Evolutionary conservation across 1,140 invertebrate genomes (phyloP).

Genomic region (Nautilus pompilius): DNA sequence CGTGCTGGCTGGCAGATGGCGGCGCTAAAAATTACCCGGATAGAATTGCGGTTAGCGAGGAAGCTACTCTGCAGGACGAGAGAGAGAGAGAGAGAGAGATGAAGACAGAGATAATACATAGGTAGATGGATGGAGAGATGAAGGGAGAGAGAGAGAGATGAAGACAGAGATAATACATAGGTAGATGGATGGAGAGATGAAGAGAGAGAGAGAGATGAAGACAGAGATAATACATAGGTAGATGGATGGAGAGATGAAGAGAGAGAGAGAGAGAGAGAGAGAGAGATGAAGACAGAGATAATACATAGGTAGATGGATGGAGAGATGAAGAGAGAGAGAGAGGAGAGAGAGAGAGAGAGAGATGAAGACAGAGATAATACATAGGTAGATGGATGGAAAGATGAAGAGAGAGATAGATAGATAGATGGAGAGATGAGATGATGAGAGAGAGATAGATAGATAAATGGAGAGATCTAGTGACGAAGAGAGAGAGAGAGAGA

Average conservation of each 20-base stretch:
- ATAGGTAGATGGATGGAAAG: neutral
- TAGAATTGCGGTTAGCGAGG: too few species aligned
- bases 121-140: slow-evolving; percentile 2
- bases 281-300: neutral
- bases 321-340: neutral
- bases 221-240: neutral
- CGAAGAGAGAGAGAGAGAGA: neutral
- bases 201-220: slow-evolving; percentile 8
- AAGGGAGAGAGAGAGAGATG: slow-evolving; percentile 7
- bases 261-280: neutral
- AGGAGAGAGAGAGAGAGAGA: slow-evolving; percentile 6
- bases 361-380: neutral
- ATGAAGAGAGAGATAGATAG: neutral
- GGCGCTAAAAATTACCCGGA: too few species aligned
- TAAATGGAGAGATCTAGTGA: neutral
- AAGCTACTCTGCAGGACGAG: too few species aligned
- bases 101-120: too few species aligned
- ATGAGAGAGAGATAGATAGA: neutral
- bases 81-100: too few species aligned
- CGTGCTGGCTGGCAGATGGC: too few species aligned
- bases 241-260: slow-evolving; percentile 3
- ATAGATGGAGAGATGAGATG: neutral
- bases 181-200: slow-evolving; percentile 6
- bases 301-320: slow-evolving; percentile 1
- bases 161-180: neutral